Evolutionary conservation across 2,888 invertebrate genomes (phyloP), one percentile per base, ranked within the genome.

Genomic region (Entomobrya proxima): DNA sequence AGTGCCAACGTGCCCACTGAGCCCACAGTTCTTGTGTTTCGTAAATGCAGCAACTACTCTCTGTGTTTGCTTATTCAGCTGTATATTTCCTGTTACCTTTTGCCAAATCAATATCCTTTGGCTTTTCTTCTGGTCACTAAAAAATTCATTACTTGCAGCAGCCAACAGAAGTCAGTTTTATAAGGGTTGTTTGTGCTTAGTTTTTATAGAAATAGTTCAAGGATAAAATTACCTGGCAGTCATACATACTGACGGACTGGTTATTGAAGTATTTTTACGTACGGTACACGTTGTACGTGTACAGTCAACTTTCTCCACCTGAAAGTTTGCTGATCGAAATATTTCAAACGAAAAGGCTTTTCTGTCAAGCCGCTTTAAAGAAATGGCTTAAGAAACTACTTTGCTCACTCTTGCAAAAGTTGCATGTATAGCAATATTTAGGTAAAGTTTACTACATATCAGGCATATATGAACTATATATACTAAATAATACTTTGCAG

Each of bases 121-220:
- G 30, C 64, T 64, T 27, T 21, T 13, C n/a, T n/a, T n/a, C n/a
- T n/a, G 15, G 47, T 32, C 40, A 37, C 55, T 77, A 44, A 77
- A 58, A 76, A 61, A 77, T 77, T 77, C 61, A 44, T 58, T 61
- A 58, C 40, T 61, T 75, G 52, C 75, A 52, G 32, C 75, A 37
- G 15, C 9, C 27, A 47, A n/a, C n/a, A n/a, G n/a, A n/a, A n/a
- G n/a, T n/a, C n/a, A n/a, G n/a, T n/a, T n/a, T n/a, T n/a, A n/a
- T n/a, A n/a, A n/a, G n/a, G n/a, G n/a, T n/a, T 47, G 47, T 44
- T 72, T 24, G 13, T 15, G 5, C 21, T 35, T 1, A 13, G 11
- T 76, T 21, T 58, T 76, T 58, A 64, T 50, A 40, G 44, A 78
- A 78, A 78, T 44, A 21, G 67, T 78, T 78, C 78, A 78, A 78